These are phyloP conservation scores for Anguilla pacifica DNA, from an alignment of 2,797 vertebrate species.

Conservation along the genomic window DNA sequence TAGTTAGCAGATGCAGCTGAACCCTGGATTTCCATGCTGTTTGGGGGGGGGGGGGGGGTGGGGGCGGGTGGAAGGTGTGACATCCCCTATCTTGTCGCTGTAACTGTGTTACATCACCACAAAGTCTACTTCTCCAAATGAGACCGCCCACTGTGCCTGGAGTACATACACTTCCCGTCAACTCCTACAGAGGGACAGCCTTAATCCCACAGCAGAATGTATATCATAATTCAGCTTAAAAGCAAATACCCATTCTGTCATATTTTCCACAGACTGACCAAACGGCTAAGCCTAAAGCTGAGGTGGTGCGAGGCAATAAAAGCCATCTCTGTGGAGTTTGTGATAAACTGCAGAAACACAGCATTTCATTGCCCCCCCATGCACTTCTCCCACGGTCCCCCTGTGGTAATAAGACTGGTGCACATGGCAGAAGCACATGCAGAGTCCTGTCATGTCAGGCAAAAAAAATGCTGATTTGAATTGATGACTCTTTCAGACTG, in stretches of 20 bases:
- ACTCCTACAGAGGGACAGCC: not conserved
- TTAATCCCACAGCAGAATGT: not conserved
- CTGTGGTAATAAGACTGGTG: not conserved
- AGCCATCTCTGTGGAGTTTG: not conserved
- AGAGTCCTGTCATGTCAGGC: not conserved
- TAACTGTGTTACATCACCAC: not conserved
- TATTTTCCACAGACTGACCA: not conserved
- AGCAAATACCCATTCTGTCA: not conserved
- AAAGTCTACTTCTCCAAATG: not conserved
- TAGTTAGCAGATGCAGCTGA: not conserved
- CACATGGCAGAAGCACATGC: not conserved
- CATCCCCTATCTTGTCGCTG: not conserved
- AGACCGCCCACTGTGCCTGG: not conserved
- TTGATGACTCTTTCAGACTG: not conserved
- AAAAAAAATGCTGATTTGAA: not conserved
- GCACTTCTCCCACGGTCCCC: not conserved
- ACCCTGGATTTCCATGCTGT: not conserved
- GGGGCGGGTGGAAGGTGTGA: not conserved
- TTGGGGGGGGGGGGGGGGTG: not conserved
- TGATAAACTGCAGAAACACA: not conserved
- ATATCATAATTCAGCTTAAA: constrained; percentile 7
- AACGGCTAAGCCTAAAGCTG: not conserved
- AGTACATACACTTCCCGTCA: not conserved
- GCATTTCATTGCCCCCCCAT: not conserved
- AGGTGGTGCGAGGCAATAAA: not conserved